Base-by-base conservation (phyloP, 2,888 invertebrate species). In the Ypsolopha scabrella region DNA sequence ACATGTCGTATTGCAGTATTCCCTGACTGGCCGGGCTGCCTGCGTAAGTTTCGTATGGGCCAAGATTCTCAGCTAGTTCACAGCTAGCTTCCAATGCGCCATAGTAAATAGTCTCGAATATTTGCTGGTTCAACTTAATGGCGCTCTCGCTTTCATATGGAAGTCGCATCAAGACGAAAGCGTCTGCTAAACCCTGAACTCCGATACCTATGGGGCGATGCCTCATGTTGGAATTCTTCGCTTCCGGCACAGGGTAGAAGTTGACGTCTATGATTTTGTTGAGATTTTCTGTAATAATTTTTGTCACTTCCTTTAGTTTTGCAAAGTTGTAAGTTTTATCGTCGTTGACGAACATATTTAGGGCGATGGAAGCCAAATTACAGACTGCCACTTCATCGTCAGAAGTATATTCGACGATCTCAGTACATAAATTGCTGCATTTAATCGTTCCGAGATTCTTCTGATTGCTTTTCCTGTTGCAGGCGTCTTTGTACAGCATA, bases 361-460 rank as follows among this genome's bases (percentile, higher is more conserved):
- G 88, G 1, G 99, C 99, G 63, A 99, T 92, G 0, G 99, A 99
- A 0, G 99, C 99, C 67, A 99, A 88, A 85, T 99, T 99, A 75
- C 99, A 99, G 0, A 99, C 99, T 6, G 99, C 99, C 37, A 98
- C 91, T 89, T 99, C 98, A 78, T 97, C 96, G 1, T 91, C 80
- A 10, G 95, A 90, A 2, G 95, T 96, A 75, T 97, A 99, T 74
- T 99, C 95, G 0, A 99, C 91, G 60, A 99, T 96, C 89, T 99
- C 99, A 0, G 99, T 99, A 73, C 99, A 99, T 39, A 99, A 87
- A 76, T 99, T 99, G 64, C 97, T 97, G 76, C 98, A 96, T 80
- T 97, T 98, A 60, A 99, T 99, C 0, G 99, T 99, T 10, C 99
- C 99, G 53, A 99, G 85, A 81, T 99, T 98, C 75, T 99, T 94